Evolutionary conservation across 2,113 vertebrate species (phyloP).

Genomic region (Oriolus oriolus): DNA sequence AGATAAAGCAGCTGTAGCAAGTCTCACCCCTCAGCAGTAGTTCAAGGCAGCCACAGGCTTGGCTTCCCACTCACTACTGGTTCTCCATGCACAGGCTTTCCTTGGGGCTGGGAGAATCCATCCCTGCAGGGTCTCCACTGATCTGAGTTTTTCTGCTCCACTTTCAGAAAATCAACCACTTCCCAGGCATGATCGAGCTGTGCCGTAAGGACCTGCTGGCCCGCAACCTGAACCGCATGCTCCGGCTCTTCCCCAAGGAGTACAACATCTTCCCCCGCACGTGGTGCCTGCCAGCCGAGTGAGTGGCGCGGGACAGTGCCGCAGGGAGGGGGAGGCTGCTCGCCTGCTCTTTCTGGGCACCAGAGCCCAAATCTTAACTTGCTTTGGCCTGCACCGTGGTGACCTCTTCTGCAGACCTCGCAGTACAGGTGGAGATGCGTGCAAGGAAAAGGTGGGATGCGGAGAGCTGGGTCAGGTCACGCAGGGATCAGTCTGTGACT

Average conservation of each 20-base stretch:
- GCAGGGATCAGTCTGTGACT: fast-evolving
- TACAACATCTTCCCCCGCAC: slow-evolving; percentile 76
- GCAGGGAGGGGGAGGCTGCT: background rate
- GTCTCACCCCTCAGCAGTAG: background rate
- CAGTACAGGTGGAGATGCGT: background rate
- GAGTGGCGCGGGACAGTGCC: background rate
- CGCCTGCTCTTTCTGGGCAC: background rate
- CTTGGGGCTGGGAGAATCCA: fast-evolving
- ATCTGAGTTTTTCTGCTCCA: background rate
- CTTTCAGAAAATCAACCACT: slow-evolving; percentile 81
- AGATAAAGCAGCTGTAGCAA: background rate
- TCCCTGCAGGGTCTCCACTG: fast-evolving
- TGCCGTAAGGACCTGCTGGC: slow-evolving; percentile 78
- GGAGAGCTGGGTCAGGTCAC: background rate
- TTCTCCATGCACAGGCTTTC: fast-evolving
- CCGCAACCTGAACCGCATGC: slow-evolving; percentile 76
- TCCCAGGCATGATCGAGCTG: slow-evolving; percentile 79
- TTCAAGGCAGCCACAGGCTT: background rate
- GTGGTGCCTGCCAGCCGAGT: slow-evolving; percentile 80
- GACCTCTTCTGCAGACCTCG: background rate
- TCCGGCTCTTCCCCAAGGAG: slow-evolving; percentile 73
- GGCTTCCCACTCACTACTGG: background rate
- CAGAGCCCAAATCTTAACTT: background rate
- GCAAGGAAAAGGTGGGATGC: background rate
- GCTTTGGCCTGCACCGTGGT: fast-evolving